These are phyloP conservation scores for Magallana gigas DNA, from an alignment of 1,140 invertebrate genomes.

Conservation along the genomic window DNA sequence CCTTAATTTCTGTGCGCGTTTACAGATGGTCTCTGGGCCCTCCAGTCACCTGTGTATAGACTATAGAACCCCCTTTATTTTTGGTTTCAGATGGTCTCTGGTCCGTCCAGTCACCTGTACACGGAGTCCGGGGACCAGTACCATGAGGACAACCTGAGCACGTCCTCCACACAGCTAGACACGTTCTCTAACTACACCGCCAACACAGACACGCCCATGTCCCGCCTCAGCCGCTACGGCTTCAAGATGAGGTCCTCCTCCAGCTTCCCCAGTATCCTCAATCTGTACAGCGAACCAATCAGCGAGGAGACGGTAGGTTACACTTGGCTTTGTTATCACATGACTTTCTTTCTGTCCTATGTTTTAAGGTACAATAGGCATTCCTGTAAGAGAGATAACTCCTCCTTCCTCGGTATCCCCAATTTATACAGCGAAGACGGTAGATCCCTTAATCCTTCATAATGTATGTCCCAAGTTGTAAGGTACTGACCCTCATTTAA, in stretches of 20 bases:
- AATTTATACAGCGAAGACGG: no score
- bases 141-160: conserved; percentile 32
- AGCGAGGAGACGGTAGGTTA: conserved; percentile 53
- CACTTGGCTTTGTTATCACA: background rate
- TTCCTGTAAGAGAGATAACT: no score
- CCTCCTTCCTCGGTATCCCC: no score
- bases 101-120: background rate
- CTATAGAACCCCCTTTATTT: no score
- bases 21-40: no score
- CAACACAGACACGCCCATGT: conserved; percentile 41
- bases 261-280: conserved; percentile 62
- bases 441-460: no score
- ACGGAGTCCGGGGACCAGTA: conserved; percentile 25
- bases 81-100: no score
- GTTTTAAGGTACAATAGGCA: no score
- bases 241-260: conserved; percentile 57
- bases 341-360: background rate
- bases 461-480: no score
- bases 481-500: no score
- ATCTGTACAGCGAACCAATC: conserved; percentile 60
- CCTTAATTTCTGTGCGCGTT: no score
- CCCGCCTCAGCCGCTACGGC: conserved; percentile 55
- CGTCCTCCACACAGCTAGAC: conserved; percentile 28
- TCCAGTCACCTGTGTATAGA: no score
- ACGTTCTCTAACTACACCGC: conserved; percentile 28